phyloP scores from a whole-genome alignment of 1,140 invertebrate species.

The Drosophila ogumai region DNA sequence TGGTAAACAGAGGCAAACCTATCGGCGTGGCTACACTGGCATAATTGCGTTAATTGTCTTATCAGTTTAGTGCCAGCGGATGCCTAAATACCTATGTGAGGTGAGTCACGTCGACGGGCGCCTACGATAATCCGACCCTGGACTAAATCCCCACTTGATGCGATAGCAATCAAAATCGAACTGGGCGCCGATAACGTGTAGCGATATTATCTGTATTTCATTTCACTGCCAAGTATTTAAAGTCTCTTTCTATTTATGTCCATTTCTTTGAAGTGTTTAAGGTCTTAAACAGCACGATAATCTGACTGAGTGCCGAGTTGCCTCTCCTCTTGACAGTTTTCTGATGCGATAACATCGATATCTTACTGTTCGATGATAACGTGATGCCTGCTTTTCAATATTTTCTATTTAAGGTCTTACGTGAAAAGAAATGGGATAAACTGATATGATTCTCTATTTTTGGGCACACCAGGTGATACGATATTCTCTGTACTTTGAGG shows the following conservation, averaged over 20 bases:
- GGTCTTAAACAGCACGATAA: conserved; percentile 8
- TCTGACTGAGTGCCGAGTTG: not conserved
- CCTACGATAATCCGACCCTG: conserved; percentile 13
- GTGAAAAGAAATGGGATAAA: conserved; percentile 11
- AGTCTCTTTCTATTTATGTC: not conserved
- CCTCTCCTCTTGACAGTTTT: conserved; percentile 6
- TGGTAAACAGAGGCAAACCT: conserved; percentile 23
- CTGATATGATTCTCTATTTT: conserved; percentile 19
- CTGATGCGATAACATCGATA: conserved; percentile 5
- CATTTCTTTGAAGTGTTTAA: conserved; percentile 6
- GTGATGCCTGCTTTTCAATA: not conserved
- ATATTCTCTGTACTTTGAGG: not conserved
- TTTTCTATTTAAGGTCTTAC: conserved; percentile 3
- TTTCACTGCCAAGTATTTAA: not conserved
- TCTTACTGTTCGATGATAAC: not conserved
- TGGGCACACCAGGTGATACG: not conserved
- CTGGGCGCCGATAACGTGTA: not conserved
- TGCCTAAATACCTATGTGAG: not conserved
- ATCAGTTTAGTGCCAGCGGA: conserved; percentile 38
- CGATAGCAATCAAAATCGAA: not conserved
- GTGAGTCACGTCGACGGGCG: conserved; percentile 26
- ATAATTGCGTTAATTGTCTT: conserved; percentile 68
- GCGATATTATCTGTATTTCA: not conserved
- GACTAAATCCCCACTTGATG: conserved; percentile 1
- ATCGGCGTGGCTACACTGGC: conserved; percentile 30